Evolutionary conservation across 2,888 invertebrate species (phyloP).

Genomic region (Euspilapteryx auroguttella): DNA sequence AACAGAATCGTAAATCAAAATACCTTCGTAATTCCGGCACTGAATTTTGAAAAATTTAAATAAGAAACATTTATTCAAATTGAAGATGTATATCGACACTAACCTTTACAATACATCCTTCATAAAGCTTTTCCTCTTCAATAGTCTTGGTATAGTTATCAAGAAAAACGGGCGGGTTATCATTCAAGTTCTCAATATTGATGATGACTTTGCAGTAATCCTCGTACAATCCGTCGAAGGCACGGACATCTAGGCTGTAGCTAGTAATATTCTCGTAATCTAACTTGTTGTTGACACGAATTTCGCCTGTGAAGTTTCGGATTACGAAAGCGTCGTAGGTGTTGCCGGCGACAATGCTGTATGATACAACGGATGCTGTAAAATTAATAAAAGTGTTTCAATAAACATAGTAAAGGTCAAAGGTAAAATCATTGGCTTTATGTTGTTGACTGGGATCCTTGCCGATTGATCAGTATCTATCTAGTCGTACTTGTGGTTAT

Average conservation of each 20-base stretch:
- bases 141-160: slow-evolving; percentile 74
- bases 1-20: no score
- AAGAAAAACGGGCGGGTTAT: slow-evolving; percentile 85
- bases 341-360: slow-evolving; percentile 88
- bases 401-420: neutral
- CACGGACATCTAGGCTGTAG: slow-evolving; percentile 81
- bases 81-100: no score
- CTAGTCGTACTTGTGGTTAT: neutral
- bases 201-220: slow-evolving; percentile 84
- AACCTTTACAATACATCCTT: slow-evolving; percentile 71
- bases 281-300: slow-evolving; percentile 73
- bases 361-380: slow-evolving; percentile 77
- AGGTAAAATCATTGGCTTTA: neutral
- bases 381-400: neutral
- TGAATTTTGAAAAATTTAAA: no score
- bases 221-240: slow-evolving; percentile 82
- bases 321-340: slow-evolving; percentile 84
- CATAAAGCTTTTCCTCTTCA: slow-evolving; percentile 70
- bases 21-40: no score
- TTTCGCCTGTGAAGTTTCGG: slow-evolving; percentile 82
- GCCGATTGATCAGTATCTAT: no score
- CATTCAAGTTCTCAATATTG: slow-evolving; percentile 87
- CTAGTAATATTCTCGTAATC: slow-evolving; percentile 86
- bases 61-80: no score
- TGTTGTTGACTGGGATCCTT: no score